Evolutionary conservation across 2,113 vertebrate genomes (phyloP), one percentile per base, ranked within the genome.

Genomic region (Zosterops lateralis): DNA sequence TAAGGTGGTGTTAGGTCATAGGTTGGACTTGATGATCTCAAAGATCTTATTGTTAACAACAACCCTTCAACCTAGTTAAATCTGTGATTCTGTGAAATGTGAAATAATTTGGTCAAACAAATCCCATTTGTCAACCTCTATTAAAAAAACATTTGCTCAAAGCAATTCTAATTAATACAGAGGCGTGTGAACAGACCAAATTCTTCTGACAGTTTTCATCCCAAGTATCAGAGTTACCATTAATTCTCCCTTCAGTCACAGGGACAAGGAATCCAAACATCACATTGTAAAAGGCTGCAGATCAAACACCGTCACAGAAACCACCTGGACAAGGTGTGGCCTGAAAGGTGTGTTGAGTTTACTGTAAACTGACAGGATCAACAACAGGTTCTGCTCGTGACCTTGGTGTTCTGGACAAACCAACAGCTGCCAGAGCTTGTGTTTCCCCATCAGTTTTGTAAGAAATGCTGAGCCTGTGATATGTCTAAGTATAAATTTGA

Each of bases 301-400:
- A 34, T 77, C 44, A 76, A 82, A 61, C 48, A 50, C 34, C 67
- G 62, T 80, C 72, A 62, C 17, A 73, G 50, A 91, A 92, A 12
- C 42, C 9, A 6, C 0, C 1, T 50, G 36, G 64, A 36, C 36
- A 56, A 76, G 54, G 50, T 72, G 62, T 71, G 79, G n/a, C n/a
- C 60, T 60, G 21, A 28, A 53, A 90, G 47, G 60, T 81, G 53
- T 60, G 82, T 45, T 93, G 9, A 6, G 42, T 95, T 93, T 94
- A 90, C 87, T 54, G 76, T 95, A 96, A 95, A 94, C 85, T 56
- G 14, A n/a, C 47, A 38, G 34, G 47, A 80, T 51, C 82, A 78
- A n/a, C 73, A 48, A 34, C 60, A 68, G 26, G 47, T 66, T 93
- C 56, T 92, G 84, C 61, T 17, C 4, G 0, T 90, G 91, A 94